A percentile compares a stretch with the other conserved stretches of the same genome.
These are phyloP conservation scores for Epinotia demarniana DNA, from an alignment of 2,888 invertebrate species.

Conservation along the genomic window DNA sequence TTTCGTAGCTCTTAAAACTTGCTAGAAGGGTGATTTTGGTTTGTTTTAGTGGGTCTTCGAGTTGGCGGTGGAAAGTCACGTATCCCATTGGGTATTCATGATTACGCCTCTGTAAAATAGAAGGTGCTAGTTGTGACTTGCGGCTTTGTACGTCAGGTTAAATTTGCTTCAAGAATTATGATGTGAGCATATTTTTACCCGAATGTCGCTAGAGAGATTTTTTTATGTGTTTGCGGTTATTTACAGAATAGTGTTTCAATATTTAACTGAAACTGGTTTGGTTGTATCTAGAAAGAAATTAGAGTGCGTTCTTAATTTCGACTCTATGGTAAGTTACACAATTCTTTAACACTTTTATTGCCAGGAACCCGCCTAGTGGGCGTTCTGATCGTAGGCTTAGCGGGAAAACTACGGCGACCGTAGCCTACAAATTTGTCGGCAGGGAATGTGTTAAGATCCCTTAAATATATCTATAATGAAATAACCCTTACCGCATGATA, in stretches of 20 bases:
- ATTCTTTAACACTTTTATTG: no score
- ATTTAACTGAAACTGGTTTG: neutral
- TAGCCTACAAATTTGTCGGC: no score
- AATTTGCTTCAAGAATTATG: slow-evolving; percentile 15
- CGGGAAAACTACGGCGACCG: no score
- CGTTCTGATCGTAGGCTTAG: no score
- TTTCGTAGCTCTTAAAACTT: neutral
- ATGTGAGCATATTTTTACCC: neutral
- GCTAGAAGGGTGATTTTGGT: neutral
- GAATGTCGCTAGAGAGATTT: neutral
- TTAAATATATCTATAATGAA: neutral
- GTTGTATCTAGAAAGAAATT: no score
- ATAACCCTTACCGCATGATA: slow-evolving; percentile 24
- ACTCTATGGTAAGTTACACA: no score
- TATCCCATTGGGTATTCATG: slow-evolving; percentile 44
- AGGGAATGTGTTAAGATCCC: no score
- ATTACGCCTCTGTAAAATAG: slow-evolving; percentile 35
- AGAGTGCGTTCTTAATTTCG: no score
- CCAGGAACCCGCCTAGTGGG: no score
- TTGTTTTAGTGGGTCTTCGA: neutral
- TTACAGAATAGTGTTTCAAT: neutral
- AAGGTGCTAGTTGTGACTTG: slow-evolving; percentile 37
- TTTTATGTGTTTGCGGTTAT: neutral
- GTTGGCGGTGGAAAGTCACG: slow-evolving; percentile 35
- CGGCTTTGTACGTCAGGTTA: slow-evolving; percentile 32